Conservation (phyloP, 2,113 vertebrate species). For the Mus spicilegus region DNA sequence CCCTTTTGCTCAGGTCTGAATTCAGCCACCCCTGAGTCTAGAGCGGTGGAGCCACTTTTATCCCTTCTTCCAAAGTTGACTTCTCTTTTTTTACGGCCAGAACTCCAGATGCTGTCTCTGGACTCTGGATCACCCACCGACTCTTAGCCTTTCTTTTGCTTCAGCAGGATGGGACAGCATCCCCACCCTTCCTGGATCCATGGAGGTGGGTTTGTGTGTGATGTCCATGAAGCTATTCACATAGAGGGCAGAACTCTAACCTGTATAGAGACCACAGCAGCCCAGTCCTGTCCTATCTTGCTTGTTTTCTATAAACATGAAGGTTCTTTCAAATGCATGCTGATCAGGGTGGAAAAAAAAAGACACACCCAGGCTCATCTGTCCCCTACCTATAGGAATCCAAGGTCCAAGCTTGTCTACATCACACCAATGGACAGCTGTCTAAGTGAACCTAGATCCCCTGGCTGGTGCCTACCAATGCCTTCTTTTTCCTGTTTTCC, state of each 20-base stretch:
- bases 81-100: background rate
- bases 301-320: background rate
- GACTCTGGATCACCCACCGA: background rate
- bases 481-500: background rate
- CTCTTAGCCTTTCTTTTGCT: background rate
- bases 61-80: background rate
- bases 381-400: background rate
- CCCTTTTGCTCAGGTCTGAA: background rate
- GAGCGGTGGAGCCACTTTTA: too few species aligned
- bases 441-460: background rate
- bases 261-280: background rate
- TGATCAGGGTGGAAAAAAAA: background rate
- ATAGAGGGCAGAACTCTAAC: background rate
- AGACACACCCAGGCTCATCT: background rate
- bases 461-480: background rate
- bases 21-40: background rate
- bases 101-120: background rate
- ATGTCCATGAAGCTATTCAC: background rate
- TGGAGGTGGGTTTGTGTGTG: constrained; percentile 6
- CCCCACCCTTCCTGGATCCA: background rate
- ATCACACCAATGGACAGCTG: background rate
- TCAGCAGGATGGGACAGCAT: background rate
- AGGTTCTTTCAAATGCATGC: background rate
- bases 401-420: accelerated
- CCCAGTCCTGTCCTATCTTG: background rate